Base-by-base conservation (phyloP, 2,797 vertebrate genomes). In the Rhincodon typus region DNA sequence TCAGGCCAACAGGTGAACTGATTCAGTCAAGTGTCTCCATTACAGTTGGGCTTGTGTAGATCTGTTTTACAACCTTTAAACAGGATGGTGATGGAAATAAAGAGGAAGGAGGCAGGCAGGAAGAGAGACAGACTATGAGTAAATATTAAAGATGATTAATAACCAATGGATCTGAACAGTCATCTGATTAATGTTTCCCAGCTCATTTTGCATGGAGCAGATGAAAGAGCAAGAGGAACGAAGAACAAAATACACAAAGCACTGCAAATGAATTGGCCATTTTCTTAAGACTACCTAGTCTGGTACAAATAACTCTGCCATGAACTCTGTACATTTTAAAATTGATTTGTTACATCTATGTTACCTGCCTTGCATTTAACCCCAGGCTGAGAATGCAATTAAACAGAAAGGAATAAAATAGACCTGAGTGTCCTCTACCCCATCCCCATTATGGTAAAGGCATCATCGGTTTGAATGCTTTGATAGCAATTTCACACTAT, bases 401-500 rank as follows among this genome's bases (percentile, higher is more conserved):
- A 53, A 70, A 94, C 3, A 46, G 46, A 8, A 53, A 95, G 46
- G 46, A 77, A 95, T 77, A 74, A 72, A 46, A 94, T 94, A 72
- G 67, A 72, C 69, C 30, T 5, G 42, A 4, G 42, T 72, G n/a
- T 25, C 42, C 42, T 50, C 27, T 50, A 6, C 38, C 4, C 21
- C 90, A 93, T 66, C 21, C 15, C 2, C 25, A 77, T 17, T 34
- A 23, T 57, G 74, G 74, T 95, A 95, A 95, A 95, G 74, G 27
- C 70, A 19, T 95, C 69, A 95, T 95, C 57, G 53, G 70, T 95
- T 53, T n/a, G 94, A 95, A 77, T 53, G 94, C 46, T 50, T 95
- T 74, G 46, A 46, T 50, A 95, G 17, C 70, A 95, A 74, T 95
- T 95, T 95, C 94, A 95, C 69, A 72, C 69, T 74, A 95, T 93